Base-by-base conservation (phyloP, 53 echinoderm and acorn worm genomes). In the Paracentrotus lividus region DNA sequence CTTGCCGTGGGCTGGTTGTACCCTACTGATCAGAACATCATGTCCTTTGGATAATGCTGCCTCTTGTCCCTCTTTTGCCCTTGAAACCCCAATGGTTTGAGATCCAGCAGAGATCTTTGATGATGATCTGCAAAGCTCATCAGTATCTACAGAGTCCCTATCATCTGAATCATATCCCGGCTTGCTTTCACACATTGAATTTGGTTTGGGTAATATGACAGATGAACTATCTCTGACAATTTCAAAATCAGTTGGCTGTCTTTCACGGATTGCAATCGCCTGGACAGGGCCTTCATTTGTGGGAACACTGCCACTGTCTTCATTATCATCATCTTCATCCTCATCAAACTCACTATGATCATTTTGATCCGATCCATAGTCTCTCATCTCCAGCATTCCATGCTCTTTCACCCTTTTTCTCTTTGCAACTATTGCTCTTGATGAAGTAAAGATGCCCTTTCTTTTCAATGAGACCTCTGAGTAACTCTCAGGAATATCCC, bases 81-180 rank as follows among this genome's bases (percentile, higher is more conserved):
- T 51, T 31, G 29, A 27, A 10, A 6, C 51, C 27, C 51, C 85
- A 49, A 47, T 51, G 27, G 45, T 47, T 84, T 27, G 52, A 54
- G 31, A 29, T 87, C 56, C 57, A 21, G 87, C 5, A 36, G 23
- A 36, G n/a, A n/a, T n/a, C 7, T 42, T 42, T 12, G 40, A 26
- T 61, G 66, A 42, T 12, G 90, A 42, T 90, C 49, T 90, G 44
- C 97, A 97, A 9, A 97, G 95, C 15, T 97, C 96, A 93, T 96
- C 97, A 36, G 97, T 97, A 59, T 96, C 95, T 16, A 88, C 97
- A 47, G 97, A 96, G 6, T 94, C 96, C 59, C 95, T 88, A 9
- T 95, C 94, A 20, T 94, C 94, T 40, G 90, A 66, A 52, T 94
- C 96, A 51, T 93, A 65, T 8, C 57, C 95, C 0, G 72, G 72